These are phyloP conservation scores for Melinaea marsaeus DNA, from an alignment of 2,888 invertebrate genomes.

Conservation along the genomic window DNA sequence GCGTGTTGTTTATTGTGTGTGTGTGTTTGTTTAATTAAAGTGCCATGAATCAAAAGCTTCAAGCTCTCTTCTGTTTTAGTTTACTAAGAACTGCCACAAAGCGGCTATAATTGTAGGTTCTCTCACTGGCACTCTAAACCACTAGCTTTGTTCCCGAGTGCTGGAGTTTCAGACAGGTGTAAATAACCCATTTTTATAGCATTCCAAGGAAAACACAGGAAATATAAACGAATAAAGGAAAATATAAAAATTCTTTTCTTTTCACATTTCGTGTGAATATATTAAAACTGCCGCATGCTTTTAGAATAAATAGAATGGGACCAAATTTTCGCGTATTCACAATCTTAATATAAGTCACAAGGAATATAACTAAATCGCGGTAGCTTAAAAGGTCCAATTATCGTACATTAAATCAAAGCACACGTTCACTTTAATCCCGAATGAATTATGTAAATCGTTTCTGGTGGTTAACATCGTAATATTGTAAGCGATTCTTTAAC, in stretches of 20 bases:
- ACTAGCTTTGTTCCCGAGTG: conserved; percentile 16
- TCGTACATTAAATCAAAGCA: conserved; percentile 55
- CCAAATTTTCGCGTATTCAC: too few species aligned
- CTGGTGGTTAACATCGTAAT: conserved; percentile 75
- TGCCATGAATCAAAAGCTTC: background rate
- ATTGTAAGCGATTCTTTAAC: conserved; percentile 73
- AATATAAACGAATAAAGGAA: conserved; percentile 5
- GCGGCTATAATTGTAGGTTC: conserved; percentile 5
- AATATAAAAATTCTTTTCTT: background rate
- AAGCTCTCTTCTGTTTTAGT: background rate
- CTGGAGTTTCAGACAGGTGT: conserved; percentile 3
- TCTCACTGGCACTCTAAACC: conserved; percentile 14
- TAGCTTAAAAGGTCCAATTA: conserved; percentile 50
- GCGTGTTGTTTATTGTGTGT: too few species aligned
- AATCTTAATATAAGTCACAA: background rate
- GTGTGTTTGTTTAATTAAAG: background rate
- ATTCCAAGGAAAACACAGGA: background rate
- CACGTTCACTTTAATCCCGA: conserved; percentile 46
- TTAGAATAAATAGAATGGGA: too few species aligned
- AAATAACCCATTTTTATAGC: conserved; percentile 14
- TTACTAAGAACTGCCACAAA: conserved; percentile 5
- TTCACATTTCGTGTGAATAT: background rate
- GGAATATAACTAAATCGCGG: conserved; percentile 21
- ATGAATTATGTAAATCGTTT: conserved; percentile 76
- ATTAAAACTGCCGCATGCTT: background rate